phyloP scores from a whole-genome alignment of 2,113 vertebrate genomes.

The Charina bottae region DNA sequence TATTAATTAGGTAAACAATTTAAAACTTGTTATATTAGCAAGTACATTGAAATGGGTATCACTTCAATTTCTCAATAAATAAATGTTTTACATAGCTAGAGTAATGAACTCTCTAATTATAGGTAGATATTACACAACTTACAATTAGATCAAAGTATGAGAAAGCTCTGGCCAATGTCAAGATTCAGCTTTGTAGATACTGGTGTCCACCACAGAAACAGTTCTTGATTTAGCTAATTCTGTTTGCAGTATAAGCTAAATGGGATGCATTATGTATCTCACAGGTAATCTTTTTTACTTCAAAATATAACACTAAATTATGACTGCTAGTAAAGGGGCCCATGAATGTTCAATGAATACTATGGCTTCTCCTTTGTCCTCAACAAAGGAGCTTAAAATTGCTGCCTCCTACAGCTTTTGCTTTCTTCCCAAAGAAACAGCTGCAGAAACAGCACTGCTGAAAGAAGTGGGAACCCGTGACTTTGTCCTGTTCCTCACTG shows the following conservation, averaged over 20 bases:
- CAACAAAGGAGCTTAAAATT: neutral
- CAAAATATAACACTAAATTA: conserved; percentile 42
- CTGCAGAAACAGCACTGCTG: neutral
- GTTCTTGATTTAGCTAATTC: conserved; percentile 40
- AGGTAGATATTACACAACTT: conserved; percentile 36
- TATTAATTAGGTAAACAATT: conserved; percentile 56
- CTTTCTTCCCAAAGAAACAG: neutral
- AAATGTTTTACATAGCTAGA: conserved; percentile 15
- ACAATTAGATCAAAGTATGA: conserved; percentile 37
- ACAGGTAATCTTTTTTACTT: conserved; percentile 15
- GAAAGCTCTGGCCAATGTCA: conserved; percentile 25
- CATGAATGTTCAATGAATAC: neutral
- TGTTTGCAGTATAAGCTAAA: conserved; percentile 47
- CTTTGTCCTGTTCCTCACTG: neutral
- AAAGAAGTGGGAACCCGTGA: neutral
- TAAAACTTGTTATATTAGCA: conserved; percentile 30
- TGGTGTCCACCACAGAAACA: conserved; percentile 44
- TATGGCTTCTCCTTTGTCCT: neutral
- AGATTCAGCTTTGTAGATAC: conserved; percentile 23
- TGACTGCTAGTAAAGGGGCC: neutral
- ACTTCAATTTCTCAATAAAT: conserved; percentile 31
- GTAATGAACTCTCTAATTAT: conserved; percentile 46
- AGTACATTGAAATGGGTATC: conserved; percentile 31
- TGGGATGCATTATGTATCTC: conserved; percentile 39
- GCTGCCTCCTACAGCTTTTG: neutral